phyloP scores from a whole-genome alignment of 1,140 invertebrate genomes.

The Oncopeltus fasciatus region DNA sequence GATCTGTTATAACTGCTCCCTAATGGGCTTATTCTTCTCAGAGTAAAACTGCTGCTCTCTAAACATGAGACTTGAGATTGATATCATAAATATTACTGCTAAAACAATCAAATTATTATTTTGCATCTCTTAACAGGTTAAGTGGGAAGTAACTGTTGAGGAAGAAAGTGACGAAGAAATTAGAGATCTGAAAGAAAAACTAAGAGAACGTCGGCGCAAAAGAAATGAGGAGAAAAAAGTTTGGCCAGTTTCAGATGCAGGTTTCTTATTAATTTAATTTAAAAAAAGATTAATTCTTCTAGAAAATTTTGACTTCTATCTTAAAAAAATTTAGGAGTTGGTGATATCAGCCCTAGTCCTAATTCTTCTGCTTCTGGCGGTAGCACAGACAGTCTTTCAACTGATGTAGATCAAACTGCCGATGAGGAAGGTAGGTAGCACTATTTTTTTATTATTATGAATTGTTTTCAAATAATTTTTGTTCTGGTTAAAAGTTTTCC shows the following conservation, averaged over 20 bases:
- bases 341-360: constrained; percentile 36
- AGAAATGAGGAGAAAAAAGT: constrained; percentile 34
- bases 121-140: constrained; percentile 30
- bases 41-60: too few species aligned
- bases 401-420: constrained; percentile 38
- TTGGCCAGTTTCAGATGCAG: neutral
- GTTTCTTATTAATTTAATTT: neutral
- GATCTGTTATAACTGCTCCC: too few species aligned
- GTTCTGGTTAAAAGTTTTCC: neutral
- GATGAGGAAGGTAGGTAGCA: constrained; percentile 32
- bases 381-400: constrained; percentile 34
- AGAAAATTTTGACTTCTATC: too few species aligned
- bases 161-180: constrained; percentile 57
- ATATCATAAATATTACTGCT: neutral
- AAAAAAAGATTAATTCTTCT: neutral
- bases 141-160: constrained; percentile 30
- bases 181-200: constrained; percentile 45
- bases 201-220: constrained; percentile 40
- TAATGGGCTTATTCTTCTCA: too few species aligned
- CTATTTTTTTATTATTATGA: neutral
- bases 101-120: constrained; percentile 6
- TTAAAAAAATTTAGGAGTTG: neutral
- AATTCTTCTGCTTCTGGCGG: constrained; percentile 34
- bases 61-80: too few species aligned
- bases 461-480: neutral